Evolutionary conservation across 2,888 invertebrate species (phyloP), one percentile per base, ranked within the genome.

Genomic region (Lycaena phlaeas): DNA sequence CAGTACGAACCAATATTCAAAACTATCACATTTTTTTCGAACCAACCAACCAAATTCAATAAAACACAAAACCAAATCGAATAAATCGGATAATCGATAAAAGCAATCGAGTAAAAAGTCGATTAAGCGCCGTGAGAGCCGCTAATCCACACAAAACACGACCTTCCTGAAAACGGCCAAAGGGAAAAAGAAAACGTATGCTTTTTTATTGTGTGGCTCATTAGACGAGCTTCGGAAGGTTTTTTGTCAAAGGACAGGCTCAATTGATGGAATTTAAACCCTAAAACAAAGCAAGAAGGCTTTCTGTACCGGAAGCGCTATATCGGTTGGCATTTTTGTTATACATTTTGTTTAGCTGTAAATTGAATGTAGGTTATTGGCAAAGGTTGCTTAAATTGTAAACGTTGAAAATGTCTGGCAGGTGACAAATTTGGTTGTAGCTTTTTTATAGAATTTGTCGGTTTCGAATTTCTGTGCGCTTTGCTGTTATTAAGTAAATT

Each of bases 121-220:
- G 49, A 46, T 46, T 43, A 44, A 49, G 41, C n/a, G n/a, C n/a
- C n/a, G n/a, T 38, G 41, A 14, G 25, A 40, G 40, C n/a, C n/a
- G 40, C 48, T 49, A 49, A 45, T 46, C 44, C 30, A 34, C 46
- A 42, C 45, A 50, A 48, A 51, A 52, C 49, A 43, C 51, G 49
- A 53, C 51, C 52, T 54, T 44, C 47, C 54, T 36, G 43, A 47
- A 44, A 43, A 45, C 43, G 45, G 45, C 39, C 42, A 40, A 53
- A 54, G 51, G 40, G 37, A 53, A 54, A 53, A 59, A 58, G 42
- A 53, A n/a, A 56, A 54, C 50, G 50, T 53, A 52, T 59, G 56
- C 53, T 22, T 59, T 61, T 62, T 68, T 64, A 63, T 67, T 65
- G 58, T 61, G 57, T 55, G 68, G 52, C 68, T 70, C 68, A 70